Evolutionary conservation across 1,140 invertebrate genomes (phyloP).

Genomic region (Potamilus streckersoni): DNA sequence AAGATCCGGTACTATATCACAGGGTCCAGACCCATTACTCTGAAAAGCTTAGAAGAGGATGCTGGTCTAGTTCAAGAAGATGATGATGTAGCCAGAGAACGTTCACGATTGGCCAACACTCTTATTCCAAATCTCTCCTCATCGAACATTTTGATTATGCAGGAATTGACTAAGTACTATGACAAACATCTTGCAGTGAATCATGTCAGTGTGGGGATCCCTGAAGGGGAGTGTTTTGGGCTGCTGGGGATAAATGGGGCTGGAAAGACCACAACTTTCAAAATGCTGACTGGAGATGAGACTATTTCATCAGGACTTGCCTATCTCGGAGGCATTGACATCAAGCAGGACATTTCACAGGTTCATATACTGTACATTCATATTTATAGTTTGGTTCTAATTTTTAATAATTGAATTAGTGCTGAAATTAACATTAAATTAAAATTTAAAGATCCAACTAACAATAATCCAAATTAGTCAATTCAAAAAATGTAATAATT

Average conservation of each 20-base stretch:
- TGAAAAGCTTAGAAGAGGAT: neutral
- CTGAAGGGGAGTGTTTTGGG: slow-evolving; percentile 85
- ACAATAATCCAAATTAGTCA: too few species aligned
- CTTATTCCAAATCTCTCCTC: slow-evolving; percentile 6
- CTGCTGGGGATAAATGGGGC: slow-evolving; percentile 88
- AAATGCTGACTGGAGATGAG: slow-evolving; percentile 78
- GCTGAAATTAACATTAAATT: too few species aligned
- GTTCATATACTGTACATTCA: slow-evolving; percentile 48
- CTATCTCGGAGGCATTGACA: slow-evolving; percentile 51
- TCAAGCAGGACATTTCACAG: slow-evolving; percentile 66
- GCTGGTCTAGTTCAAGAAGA: slow-evolving; percentile 42
- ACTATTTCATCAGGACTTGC: slow-evolving; percentile 59
- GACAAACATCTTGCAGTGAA: slow-evolving; percentile 73
- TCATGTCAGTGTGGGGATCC: slow-evolving; percentile 66
- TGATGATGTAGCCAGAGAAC: slow-evolving; percentile 49
- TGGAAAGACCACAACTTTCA: slow-evolving; percentile 91
- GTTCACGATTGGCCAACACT: slow-evolving; percentile 34
- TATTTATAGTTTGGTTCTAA: neutral
- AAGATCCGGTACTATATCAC: too few species aligned
- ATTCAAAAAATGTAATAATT: too few species aligned
- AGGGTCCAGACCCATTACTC: neutral
- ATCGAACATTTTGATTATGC: slow-evolving; percentile 39
- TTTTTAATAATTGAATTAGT: too few species aligned
- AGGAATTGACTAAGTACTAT: slow-evolving; percentile 73
- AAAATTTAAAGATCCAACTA: too few species aligned